phyloP scores from a whole-genome alignment of 2,888 invertebrate species.

The Idaea dimidiata region DNA sequence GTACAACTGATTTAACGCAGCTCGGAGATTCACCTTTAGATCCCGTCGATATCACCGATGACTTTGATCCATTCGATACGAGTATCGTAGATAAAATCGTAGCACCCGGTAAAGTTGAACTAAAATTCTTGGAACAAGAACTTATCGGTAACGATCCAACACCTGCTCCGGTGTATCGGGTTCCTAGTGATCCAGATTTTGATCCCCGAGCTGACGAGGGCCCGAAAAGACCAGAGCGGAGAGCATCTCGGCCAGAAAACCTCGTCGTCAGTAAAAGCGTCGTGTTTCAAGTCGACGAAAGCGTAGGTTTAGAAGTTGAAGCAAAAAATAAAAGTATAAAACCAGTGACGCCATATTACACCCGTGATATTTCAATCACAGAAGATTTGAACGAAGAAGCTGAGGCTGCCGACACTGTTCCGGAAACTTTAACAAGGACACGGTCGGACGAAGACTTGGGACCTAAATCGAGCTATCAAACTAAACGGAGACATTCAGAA shows the following conservation, averaged over 20 bases:
- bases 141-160: slow-evolving; percentile 78
- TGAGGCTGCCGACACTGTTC: slow-evolving; percentile 86
- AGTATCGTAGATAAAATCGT: slow-evolving; percentile 86
- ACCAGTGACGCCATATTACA: slow-evolving; percentile 91
- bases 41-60: slow-evolving; percentile 80
- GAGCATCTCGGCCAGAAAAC: slow-evolving; percentile 84
- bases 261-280: slow-evolving; percentile 76
- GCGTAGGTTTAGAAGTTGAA: slow-evolving; percentile 71
- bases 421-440: slow-evolving; percentile 77
- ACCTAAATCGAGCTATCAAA: slow-evolving; percentile 64
- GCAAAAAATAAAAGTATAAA: slow-evolving; percentile 84
- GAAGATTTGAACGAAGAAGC: slow-evolving; percentile 73
- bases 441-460: slow-evolving; percentile 84
- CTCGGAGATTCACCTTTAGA: slow-evolving; percentile 85
- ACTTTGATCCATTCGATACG: slow-evolving; percentile 93
- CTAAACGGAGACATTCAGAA: slow-evolving; percentile 78
- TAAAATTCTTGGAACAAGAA: slow-evolving; percentile 89
- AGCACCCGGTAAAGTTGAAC: slow-evolving; percentile 88
- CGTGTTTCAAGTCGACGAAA: slow-evolving; percentile 74
- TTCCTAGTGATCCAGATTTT: slow-evolving; percentile 88
- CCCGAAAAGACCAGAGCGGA: slow-evolving; percentile 62
- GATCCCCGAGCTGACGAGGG: slow-evolving; percentile 87
- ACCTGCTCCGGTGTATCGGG: slow-evolving; percentile 55
- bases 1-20: slow-evolving; percentile 87
- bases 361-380: slow-evolving; percentile 82